These are phyloP conservation scores for Gonatopus flavifemur DNA, from an alignment of 1,140 invertebrate species.

Conservation along the genomic window DNA sequence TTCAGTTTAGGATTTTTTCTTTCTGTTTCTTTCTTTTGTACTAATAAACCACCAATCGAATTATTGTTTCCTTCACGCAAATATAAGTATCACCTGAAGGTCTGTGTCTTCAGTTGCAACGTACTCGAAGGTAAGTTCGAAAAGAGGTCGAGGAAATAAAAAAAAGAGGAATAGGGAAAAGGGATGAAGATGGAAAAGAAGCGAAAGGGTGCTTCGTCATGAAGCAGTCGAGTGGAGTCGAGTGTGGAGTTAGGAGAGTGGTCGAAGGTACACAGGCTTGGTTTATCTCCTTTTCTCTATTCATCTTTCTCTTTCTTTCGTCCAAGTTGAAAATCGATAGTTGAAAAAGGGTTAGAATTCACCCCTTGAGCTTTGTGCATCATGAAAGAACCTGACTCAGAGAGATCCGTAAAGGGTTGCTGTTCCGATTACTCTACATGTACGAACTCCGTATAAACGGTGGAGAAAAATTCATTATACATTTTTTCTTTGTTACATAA, in stretches of 20 bases:
- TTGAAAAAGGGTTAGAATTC: conserved; percentile 54
- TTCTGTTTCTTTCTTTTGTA: too few species aligned
- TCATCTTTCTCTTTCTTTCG: conserved; percentile 38
- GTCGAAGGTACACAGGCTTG: conserved; percentile 42
- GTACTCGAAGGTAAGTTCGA: too few species aligned
- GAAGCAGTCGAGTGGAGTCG: conserved; percentile 40
- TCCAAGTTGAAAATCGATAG: conserved; percentile 56
- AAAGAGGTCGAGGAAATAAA: too few species aligned
- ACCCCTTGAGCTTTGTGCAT: conserved; percentile 38
- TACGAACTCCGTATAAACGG: background rate
- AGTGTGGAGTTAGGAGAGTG: conserved; percentile 40
- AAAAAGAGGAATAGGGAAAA: conserved; percentile 4
- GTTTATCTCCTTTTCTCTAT: conserved; percentile 9
- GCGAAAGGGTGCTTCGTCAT: conserved; percentile 26
- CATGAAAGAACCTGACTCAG: conserved; percentile 42
- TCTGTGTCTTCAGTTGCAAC: too few species aligned
- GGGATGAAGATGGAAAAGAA: conserved; percentile 18
- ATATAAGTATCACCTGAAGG: too few species aligned
- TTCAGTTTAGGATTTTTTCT: too few species aligned
- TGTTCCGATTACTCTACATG: background rate
- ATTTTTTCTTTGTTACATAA: background rate
- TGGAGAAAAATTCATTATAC: too few species aligned
- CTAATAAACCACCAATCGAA: too few species aligned
- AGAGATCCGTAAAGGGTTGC: conserved; percentile 1
- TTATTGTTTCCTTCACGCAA: too few species aligned